phyloP scores from a whole-genome alignment of 2,797 vertebrate genomes.

The Chiroxiphia lanceolata region DNA sequence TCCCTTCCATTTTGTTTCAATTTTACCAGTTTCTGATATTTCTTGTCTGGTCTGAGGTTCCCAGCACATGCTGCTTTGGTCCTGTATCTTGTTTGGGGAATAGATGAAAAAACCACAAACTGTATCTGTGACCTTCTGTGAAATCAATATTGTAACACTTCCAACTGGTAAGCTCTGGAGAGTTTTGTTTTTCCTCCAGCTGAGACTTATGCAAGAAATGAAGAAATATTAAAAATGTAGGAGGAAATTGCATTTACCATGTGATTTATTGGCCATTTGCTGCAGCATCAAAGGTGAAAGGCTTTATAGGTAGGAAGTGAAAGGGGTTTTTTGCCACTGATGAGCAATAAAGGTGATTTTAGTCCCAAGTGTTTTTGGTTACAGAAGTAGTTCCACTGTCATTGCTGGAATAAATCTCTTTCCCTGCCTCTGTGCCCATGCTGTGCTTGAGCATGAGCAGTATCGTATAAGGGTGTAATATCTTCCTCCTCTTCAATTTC shows the following conservation, averaged over 20 bases:
- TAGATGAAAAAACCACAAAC: neutral
- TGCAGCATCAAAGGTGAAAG: constrained; percentile 15
- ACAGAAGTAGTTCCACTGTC: neutral
- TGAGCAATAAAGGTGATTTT: constrained; percentile 28
- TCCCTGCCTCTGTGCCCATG: neutral
- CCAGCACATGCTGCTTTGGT: neutral
- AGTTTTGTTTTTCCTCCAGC: neutral
- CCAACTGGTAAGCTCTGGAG: neutral
- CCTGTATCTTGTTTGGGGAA: neutral
- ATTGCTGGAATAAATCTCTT: constrained; percentile 44
- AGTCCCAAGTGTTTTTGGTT: neutral
- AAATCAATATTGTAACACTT: constrained; percentile 21
- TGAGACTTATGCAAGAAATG: neutral
- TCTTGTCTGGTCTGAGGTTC: neutral
- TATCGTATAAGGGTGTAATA: neutral
- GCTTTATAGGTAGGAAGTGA: constrained; percentile 16
- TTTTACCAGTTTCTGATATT: neutral
- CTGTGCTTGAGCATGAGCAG: neutral
- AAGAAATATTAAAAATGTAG: constrained; percentile 53
- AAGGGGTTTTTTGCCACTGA: neutral
- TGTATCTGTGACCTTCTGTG: neutral
- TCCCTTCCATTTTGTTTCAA: neutral
- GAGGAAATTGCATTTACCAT: constrained; percentile 24
- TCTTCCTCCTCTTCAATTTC: neutral
- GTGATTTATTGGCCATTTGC: constrained; percentile 12